Percentiles rank a stretch among this genome's conserved stretches.
phyloP scores from a whole-genome alignment of 2,113 vertebrate species.

The Passer domesticus region DNA sequence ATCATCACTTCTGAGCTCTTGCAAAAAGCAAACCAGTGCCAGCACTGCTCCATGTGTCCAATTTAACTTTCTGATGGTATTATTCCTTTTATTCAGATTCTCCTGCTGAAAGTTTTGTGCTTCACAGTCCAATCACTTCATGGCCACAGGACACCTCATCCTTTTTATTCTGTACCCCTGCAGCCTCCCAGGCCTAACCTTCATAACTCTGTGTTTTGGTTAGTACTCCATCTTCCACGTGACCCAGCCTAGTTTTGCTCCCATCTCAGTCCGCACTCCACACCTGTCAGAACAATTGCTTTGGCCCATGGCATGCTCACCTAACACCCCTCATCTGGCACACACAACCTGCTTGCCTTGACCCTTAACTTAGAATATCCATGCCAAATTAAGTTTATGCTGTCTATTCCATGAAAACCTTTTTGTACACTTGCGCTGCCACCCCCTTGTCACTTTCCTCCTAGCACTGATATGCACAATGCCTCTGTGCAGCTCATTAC shows the following conservation, averaged over 20 bases:
- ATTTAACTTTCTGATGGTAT: neutral
- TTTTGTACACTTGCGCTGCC: neutral
- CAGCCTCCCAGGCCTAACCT: neutral
- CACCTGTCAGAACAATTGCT: neutral
- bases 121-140: neutral
- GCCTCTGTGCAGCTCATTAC: neutral
- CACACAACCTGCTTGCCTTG: neutral
- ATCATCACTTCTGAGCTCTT: neutral
- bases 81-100: neutral
- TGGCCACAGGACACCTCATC: neutral
- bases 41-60: neutral
- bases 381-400: neutral
- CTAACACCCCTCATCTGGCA: neutral
- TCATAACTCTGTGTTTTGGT: neutral
- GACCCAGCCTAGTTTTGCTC: neutral
- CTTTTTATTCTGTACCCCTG: neutral
- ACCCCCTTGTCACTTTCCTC: neutral
- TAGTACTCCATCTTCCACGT: neutral
- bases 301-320: accelerated
- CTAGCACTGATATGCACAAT: neutral
- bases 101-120: neutral
- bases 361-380: neutral
- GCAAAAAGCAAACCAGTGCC: neutral
- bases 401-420: neutral
- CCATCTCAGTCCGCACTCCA: neutral